Base-by-base conservation (phyloP, 2,888 invertebrate genomes). In the Mythimna vitellina region DNA sequence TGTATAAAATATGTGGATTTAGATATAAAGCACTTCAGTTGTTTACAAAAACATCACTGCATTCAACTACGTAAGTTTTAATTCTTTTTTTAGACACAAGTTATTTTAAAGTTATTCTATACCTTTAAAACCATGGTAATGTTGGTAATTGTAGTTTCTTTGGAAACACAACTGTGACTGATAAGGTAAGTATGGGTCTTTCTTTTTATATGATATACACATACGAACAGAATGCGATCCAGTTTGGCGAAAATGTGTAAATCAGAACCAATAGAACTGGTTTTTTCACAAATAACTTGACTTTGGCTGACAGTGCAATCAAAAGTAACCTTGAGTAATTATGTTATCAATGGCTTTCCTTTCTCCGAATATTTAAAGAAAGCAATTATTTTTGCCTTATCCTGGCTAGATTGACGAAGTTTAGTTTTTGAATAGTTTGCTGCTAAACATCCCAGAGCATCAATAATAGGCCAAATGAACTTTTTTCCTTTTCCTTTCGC, bases 61-160 rank as follows among this genome's bases (percentile, higher is more conserved):
- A 46, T 32, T 32, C 3, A 42, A 58, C 22, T 42, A 29, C 38
- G 10, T 25, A n/a, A 20, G 5, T 75, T n/a, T 22, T 38, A 22
- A 46, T 25, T 1, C 20, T 3, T 20, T 22, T 38, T 38, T 38
- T 66, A n/a, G 12, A n/a, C 20, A 6, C 0, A 58, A 58, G 0
- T 14, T 25, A 60, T 60, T 38, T 3, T 46, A 5, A 35, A 66
- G 1, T 46, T 1, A 46, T 56, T 62, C 0, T 14, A 17, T 80
- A 78, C 78, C 78, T 80, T 78, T 38, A 60, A 22, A 22, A 38
- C 74, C 81, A 78, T 78, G 79, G 29, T 80, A 66, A 29, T 63
- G n/a, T 42, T 32, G 22, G 9, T 32, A n/a, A 17, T 49, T 58
- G 58, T 5, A 32, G 29, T 57, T 65, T 12, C 42, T 63, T 60